Conservation (phyloP, 2,888 invertebrate species). For the Pristionchus fissidentatus region DNA sequence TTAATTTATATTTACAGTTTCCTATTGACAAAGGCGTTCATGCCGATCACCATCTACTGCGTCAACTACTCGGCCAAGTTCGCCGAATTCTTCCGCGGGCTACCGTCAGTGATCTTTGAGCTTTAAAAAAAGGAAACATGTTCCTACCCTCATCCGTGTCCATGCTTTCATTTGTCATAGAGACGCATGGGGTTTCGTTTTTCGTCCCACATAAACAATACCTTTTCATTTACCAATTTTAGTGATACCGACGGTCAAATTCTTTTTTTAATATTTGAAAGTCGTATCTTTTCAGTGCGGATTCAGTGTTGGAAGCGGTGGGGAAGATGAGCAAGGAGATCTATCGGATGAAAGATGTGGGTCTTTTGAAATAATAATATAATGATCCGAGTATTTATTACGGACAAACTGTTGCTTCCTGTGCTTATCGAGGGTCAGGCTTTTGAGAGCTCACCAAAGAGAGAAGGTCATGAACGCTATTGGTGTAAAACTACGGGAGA, state of each 20-base stretch:
- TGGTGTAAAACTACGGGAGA: too few species aligned
- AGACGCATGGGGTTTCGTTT: too few species aligned
- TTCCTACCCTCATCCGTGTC: too few species aligned
- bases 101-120: neutral
- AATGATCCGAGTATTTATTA: neutral
- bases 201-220: too few species aligned
- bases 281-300: neutral
- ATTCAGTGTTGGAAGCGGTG: too few species aligned
- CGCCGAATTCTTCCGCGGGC: neutral
- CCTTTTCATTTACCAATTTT: too few species aligned
- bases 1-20: neutral
- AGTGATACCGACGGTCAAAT: too few species aligned
- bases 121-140: too few species aligned
- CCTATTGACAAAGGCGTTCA: neutral
- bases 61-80: neutral
- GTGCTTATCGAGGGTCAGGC: neutral
- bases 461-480: too few species aligned
- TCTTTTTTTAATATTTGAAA: neutral
- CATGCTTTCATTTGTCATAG: too few species aligned
- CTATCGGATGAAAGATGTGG: slow-evolving; percentile 12
- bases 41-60: neutral
- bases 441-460: too few species aligned
- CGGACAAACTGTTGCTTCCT: neutral
- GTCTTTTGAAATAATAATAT: neutral
- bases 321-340: slow-evolving; percentile 1